Base-by-base conservation (phyloP, 2,113 vertebrate species). In the Bos indicus region DNA sequence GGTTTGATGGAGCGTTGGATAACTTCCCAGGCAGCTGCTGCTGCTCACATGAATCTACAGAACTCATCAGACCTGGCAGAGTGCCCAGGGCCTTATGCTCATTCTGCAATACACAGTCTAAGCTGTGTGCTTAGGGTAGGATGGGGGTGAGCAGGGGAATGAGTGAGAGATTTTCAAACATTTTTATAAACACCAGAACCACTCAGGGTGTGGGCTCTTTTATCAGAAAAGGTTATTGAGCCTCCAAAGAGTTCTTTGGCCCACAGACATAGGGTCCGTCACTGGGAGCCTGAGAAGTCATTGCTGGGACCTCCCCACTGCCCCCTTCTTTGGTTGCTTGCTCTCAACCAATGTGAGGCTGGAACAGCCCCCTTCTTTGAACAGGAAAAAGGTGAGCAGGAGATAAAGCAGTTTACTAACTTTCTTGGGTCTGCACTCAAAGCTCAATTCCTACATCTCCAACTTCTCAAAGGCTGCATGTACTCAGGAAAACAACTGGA, bases 11-110 rank as follows among this genome's bases (percentile, higher is more conserved):
- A 96, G 92, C 56, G 0, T 15, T 98, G 97, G 98, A 96, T 93
- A 88, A 86, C 89, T 78, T 97, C 97, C 97, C 96, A 86, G 90
- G 93, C 98, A 98, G 98, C 97, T 98, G 98, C 60, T 90, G 64
- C 25, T 91, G 94, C 93, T 98, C 84, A 17, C 57, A 94, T 95
- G 94, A 97, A 97, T 97, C 93, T 93, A 26, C 88, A 98, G 91
- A 90, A 89, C 86, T 97, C 93, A 95, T 94, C 92, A 95, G 64
- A 56, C 30, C 89, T 97, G 98, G 95, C 97, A 7, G 16, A 23
- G 88, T 1, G 87, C 93, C 97, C 67, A 26, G 80, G 83, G 60
- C 60, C 85, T 94, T 19, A 23, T 5, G 54, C 36, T 74, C 6
- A 1, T 91, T 40, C 78, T 93, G 83, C 86, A 96, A 90, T 54